Percentiles rank a stretch among this genome's conserved stretches.
Conservation (phyloP, 1,140 invertebrate species). For the Ceratina japonica region DNA sequence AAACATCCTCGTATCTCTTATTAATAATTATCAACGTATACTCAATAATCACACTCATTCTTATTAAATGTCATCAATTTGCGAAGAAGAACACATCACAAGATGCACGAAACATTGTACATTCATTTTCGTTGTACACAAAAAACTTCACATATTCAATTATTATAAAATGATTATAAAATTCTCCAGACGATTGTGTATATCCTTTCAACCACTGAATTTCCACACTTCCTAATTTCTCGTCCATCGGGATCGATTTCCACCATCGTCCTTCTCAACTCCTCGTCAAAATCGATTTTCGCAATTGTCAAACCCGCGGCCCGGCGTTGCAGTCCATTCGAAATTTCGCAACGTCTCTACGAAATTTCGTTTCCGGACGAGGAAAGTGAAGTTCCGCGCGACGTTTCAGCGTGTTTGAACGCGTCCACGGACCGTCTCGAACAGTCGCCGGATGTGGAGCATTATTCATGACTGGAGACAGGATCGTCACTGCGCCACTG, state of each 20-base stretch:
- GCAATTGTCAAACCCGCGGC: not conserved
- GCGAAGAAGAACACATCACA: too few relatives aligned
- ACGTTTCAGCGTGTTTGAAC: constrained; percentile 30
- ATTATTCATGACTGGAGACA: constrained; percentile 68
- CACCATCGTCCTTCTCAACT: not conserved
- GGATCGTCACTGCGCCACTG: constrained; percentile 62
- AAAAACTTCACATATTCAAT: not conserved
- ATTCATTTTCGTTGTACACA: not conserved
- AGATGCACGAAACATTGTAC: not conserved
- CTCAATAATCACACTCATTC: too few relatives aligned
- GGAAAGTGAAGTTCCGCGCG: not conserved
- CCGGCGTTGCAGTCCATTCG: not conserved
- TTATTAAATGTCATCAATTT: too few relatives aligned
- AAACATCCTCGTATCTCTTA: too few relatives aligned
- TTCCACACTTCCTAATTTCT: too few relatives aligned
- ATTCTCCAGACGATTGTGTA: too few relatives aligned
- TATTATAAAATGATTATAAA: too few relatives aligned
- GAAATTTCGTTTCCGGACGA: constrained; percentile 11
- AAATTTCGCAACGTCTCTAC: not conserved
- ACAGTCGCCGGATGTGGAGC: constrained; percentile 62
- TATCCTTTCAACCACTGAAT: too few relatives aligned
- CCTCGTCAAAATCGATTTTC: too few relatives aligned
- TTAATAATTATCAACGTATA: too few relatives aligned
- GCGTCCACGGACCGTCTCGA: constrained; percentile 23
- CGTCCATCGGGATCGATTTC: not conserved